Evolutionary conservation across 2,797 vertebrate species (phyloP).

Genomic region (Trematomus bernacchii): DNA sequence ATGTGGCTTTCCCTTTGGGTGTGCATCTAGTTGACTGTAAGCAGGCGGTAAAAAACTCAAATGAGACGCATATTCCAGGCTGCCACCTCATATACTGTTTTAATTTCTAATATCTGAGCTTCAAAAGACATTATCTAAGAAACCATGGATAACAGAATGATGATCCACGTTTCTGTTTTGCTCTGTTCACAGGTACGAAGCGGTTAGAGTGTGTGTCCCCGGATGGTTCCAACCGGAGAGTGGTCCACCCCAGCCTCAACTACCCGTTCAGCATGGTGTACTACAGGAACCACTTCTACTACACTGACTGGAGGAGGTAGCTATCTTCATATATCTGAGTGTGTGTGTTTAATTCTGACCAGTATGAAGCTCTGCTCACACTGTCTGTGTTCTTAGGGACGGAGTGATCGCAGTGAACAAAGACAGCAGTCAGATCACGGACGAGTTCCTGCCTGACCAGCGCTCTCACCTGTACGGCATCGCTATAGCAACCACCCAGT

Average conservation of each 20-base stretch:
- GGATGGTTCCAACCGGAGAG: constrained; percentile 87
- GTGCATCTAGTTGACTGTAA: too few relatives aligned
- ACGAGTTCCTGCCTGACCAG: constrained; percentile 95
- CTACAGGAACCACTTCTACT: constrained; percentile 94
- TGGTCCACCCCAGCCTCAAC: constrained; percentile 91
- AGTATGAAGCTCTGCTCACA: not conserved
- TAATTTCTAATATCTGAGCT: too few relatives aligned
- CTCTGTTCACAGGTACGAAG: constrained; percentile 90
- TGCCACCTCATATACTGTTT: too few relatives aligned
- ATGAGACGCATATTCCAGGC: too few relatives aligned
- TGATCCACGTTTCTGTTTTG: not conserved
- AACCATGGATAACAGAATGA: not conserved
- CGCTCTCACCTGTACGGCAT: constrained; percentile 97
- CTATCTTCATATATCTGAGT: not conserved
- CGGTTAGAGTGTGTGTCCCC: constrained; percentile 91
- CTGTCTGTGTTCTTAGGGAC: constrained; percentile 84
- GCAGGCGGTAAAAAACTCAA: too few relatives aligned
- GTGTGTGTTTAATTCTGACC: not conserved
- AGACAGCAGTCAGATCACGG: constrained; percentile 87
- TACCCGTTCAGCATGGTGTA: constrained; percentile 96
- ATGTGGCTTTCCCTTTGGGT: too few relatives aligned
- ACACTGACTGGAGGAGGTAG: constrained; percentile 97
- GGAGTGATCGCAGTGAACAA: constrained; percentile 91
- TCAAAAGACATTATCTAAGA: too few relatives aligned
- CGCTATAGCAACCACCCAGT: constrained; percentile 91